Conservation (phyloP, 2,113 vertebrate genomes). For the Athene noctua region DNA sequence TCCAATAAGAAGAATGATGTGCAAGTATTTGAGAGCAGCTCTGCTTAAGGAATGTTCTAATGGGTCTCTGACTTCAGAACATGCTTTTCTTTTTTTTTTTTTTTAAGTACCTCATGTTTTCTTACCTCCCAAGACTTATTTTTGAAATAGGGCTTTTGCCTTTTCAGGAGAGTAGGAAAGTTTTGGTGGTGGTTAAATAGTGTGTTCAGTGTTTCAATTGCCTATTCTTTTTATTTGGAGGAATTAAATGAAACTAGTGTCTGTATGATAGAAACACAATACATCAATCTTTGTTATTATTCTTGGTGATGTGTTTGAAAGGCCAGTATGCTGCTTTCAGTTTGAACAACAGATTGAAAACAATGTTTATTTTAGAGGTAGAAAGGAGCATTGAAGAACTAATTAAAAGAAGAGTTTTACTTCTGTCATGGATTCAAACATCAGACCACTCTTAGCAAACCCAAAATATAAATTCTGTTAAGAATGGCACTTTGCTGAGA, state of each 20-base stretch:
- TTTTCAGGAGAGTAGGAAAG: background rate
- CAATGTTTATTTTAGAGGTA: background rate
- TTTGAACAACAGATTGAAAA: background rate
- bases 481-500: background rate
- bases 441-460: background rate
- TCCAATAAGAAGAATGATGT: background rate
- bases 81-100: background rate
- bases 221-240: background rate
- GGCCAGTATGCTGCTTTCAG: background rate
- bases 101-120: background rate
- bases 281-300: background rate
- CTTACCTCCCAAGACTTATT: background rate
- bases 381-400: background rate
- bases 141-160: background rate
- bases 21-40: background rate
- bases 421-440: background rate
- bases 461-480: background rate
- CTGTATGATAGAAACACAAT: background rate
- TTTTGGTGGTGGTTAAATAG: background rate
- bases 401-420: background rate
- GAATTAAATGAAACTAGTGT: background rate
- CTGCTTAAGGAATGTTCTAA: background rate
- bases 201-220: background rate
- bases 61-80: background rate
- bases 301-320: background rate